Evolutionary conservation across 2,797 vertebrate species (phyloP).

Genomic region (Acanthopagrus latus): DNA sequence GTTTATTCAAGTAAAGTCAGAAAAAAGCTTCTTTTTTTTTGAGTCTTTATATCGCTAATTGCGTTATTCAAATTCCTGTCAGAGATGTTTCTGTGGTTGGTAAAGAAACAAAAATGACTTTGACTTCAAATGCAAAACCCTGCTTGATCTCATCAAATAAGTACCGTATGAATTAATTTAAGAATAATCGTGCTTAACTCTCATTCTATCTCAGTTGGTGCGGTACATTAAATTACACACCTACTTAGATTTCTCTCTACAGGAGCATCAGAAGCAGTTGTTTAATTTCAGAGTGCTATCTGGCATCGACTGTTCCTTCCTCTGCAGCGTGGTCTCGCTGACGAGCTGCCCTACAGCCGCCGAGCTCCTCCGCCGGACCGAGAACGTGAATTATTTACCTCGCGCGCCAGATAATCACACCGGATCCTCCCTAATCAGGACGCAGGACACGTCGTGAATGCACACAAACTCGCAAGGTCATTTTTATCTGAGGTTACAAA

Average conservation of each 20-base stretch:
- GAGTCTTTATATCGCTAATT: not conserved
- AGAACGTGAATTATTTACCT: conserved; percentile 66
- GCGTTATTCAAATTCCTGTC: not conserved
- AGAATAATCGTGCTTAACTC: not conserved
- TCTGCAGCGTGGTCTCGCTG: not conserved
- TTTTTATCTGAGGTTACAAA: conserved; percentile 46
- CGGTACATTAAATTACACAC: too few species aligned
- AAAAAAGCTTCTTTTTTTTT: not conserved
- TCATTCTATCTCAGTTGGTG: not conserved
- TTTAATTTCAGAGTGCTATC: not conserved
- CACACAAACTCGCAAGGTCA: conserved; percentile 53
- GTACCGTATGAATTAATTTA: not conserved
- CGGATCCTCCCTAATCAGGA: conserved; percentile 46
- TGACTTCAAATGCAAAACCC: not conserved
- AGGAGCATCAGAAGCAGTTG: not conserved
- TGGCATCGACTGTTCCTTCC: not conserved
- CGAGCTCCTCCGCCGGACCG: conserved; percentile 5
- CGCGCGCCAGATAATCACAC: conserved; percentile 46
- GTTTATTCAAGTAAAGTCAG: not conserved
- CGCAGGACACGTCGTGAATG: conserved; percentile 30
- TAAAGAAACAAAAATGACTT: not conserved
- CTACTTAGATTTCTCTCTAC: not conserved
- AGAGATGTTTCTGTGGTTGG: not conserved
- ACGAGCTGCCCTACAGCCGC: conserved; percentile 9
- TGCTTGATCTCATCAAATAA: not conserved